Conservation (phyloP, 2,888 invertebrate species). For the Pardosa pseudoannulata region DNA sequence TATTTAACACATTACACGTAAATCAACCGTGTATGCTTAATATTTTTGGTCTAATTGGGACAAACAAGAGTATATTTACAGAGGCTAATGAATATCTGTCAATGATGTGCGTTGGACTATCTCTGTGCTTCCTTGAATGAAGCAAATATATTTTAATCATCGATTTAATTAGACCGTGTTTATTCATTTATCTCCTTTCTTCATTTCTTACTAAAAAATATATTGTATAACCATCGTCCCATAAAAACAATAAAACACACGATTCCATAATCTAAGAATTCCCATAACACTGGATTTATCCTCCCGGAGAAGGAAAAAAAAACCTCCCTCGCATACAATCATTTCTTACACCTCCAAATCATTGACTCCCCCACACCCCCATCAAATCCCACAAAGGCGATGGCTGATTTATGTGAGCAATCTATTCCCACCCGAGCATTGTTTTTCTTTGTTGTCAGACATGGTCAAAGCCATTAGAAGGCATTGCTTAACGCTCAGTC, state of each 20-base stretch:
- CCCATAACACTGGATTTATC: not conserved
- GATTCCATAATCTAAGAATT: slow-evolving; percentile 2
- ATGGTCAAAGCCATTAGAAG: slow-evolving; percentile 22
- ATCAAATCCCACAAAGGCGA: slow-evolving; percentile 49
- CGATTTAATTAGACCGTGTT: too few relatives aligned
- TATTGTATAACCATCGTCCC: not conserved
- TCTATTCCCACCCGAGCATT: slow-evolving; percentile 38
- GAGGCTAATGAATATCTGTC: too few relatives aligned
- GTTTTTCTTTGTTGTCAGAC: slow-evolving; percentile 34
- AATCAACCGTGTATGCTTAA: too few relatives aligned
- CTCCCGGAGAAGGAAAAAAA: slow-evolving; percentile 10
- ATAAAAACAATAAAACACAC: slow-evolving; percentile 9
- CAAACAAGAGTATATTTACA: too few relatives aligned
- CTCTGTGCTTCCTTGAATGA: too few relatives aligned
- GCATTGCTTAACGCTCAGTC: slow-evolving; percentile 53
- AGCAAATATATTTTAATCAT: too few relatives aligned
- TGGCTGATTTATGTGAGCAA: slow-evolving; percentile 62
- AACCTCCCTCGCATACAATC: slow-evolving; percentile 1
- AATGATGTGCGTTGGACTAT: too few relatives aligned
- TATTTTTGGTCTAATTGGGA: too few relatives aligned
- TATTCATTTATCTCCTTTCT: too few relatives aligned
- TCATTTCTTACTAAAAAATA: too few relatives aligned
- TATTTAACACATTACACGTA: too few relatives aligned
- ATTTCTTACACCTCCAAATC: slow-evolving; percentile 44
- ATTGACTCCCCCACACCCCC: slow-evolving; percentile 38